Base-by-base conservation (phyloP, 2,888 invertebrate species). In the Nomada fucata region DNA sequence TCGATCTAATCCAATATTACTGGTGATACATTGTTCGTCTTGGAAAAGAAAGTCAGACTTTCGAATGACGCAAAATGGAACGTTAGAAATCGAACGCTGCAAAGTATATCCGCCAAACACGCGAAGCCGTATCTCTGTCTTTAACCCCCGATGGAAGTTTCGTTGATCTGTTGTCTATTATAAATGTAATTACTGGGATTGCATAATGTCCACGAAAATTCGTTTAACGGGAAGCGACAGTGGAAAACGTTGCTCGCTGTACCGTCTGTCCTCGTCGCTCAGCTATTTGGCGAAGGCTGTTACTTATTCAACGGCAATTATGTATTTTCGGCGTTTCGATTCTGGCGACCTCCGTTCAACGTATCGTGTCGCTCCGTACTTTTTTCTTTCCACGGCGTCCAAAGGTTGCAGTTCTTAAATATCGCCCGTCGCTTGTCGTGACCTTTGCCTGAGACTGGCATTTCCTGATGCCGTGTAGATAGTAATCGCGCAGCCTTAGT, bases 281-380 rank as follows among this genome's bases (percentile, higher is more conserved):
- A 67, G 15, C 59, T 64, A 15, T 59, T 59, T 10, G 57, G 73
- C 18, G 78, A 77, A 73, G 65, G 60, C 69, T 65, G 52, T 65
- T 69, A 69, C 69, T n/a, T n/a, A 76, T 73, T 72, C 73, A 72
- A 59, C 74, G 59, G 50, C 26, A 42, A 18, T 42, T 26, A 53
- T 74, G 50, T 26, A 36, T 63, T 69, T 68, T 73, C 57, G 71
- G 71, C 68, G 52, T 26, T 26, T 36, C 47, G 42, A 60, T 72
- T 60, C 64, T 63, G 59, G 36, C 61, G 79, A 67, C 57, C 74
- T 75, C 57, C 59, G 83, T 64, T 59, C 44, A 59, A 76, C 64
- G 42, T 74, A 74, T 74, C 59, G 59, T 47, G 69, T 70, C 29
- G 26, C 76, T 53, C 47, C 26, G 29, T 11, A 11, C n/a, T 44